These are phyloP conservation scores for Petroica traversi DNA, from an alignment of 2,113 vertebrate species.

Conservation along the genomic window DNA sequence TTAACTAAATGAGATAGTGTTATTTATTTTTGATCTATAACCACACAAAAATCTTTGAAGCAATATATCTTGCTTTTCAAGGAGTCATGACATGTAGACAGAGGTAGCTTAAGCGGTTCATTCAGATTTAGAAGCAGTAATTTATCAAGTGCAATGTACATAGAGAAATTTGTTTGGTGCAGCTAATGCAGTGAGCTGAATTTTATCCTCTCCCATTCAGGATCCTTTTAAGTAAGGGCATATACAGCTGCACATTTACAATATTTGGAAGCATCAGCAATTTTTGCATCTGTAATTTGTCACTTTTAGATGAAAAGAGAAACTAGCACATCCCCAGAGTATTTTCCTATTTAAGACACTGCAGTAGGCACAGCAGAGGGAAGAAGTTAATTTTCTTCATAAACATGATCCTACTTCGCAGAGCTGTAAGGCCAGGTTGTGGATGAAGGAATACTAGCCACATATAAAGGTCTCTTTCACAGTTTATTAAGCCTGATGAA, in stretches of 20 bases:
- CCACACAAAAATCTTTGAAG: conserved; percentile 37
- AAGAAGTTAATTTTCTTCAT: not conserved
- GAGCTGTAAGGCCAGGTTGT: not conserved
- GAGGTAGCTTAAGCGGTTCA: conserved; percentile 5
- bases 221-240: not conserved
- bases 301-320: not conserved
- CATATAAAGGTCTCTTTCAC: not conserved
- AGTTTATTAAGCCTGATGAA: not conserved
- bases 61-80: conserved; percentile 52
- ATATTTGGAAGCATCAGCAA: not conserved
- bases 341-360: not conserved
- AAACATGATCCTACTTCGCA: not conserved
- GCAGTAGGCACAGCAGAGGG: not conserved
- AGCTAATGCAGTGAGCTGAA: conserved; percentile 5
- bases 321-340: not conserved
- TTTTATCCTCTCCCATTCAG: not conserved
- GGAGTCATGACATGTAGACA: conserved; percentile 10
- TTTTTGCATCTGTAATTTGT: conserved; percentile 15
- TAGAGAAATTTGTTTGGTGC: conserved; percentile 43
- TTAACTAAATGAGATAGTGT: conserved; percentile 47
- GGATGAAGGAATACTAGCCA: not conserved
- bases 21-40: conserved; percentile 64
- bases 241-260: not conserved
- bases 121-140: conserved; percentile 47
- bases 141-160: conserved; percentile 31